phyloP scores from a whole-genome alignment of 2,113 vertebrate genomes.

The Anarrhichthys ocellatus region DNA sequence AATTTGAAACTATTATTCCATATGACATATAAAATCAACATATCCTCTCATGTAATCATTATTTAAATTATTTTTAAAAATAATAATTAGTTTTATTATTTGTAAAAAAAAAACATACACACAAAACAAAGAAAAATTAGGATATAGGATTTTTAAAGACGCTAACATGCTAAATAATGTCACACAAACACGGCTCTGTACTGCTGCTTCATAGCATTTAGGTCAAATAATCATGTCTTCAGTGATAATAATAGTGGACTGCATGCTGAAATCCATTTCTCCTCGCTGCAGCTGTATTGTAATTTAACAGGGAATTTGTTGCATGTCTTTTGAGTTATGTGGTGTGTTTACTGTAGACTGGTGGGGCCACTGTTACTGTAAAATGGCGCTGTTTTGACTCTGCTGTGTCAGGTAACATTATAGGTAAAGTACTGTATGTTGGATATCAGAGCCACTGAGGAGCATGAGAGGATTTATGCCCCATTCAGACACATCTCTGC shows the following conservation, averaged over 20 bases:
- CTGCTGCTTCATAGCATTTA: not conserved
- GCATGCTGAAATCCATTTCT: constrained; percentile 20
- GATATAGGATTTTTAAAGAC: not conserved
- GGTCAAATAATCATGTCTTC: not conserved
- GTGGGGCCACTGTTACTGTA: not conserved
- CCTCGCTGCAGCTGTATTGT: constrained; percentile 2
- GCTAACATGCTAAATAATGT: not conserved
- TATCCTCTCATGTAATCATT: not conserved
- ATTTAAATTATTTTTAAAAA: not conserved
- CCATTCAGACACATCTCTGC: constrained; percentile 49
- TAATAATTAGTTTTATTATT: not conserved
- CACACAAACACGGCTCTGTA: not conserved
- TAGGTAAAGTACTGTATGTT: not conserved
- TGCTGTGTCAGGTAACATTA: not conserved
- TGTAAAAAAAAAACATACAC: not conserved
- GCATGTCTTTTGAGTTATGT: not conserved
- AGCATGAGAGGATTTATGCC: constrained; percentile 43
- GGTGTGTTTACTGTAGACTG: constrained; percentile 11
- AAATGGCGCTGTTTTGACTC: not conserved
- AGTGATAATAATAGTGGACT: not conserved
- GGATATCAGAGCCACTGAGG: constrained; percentile 34
- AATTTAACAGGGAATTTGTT: constrained; percentile 13
- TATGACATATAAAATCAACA: no score
- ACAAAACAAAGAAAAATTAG: not conserved
- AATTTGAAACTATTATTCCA: not conserved